Conservation (phyloP, 2,888 invertebrate genomes). For the Seira sanloemensis region DNA sequence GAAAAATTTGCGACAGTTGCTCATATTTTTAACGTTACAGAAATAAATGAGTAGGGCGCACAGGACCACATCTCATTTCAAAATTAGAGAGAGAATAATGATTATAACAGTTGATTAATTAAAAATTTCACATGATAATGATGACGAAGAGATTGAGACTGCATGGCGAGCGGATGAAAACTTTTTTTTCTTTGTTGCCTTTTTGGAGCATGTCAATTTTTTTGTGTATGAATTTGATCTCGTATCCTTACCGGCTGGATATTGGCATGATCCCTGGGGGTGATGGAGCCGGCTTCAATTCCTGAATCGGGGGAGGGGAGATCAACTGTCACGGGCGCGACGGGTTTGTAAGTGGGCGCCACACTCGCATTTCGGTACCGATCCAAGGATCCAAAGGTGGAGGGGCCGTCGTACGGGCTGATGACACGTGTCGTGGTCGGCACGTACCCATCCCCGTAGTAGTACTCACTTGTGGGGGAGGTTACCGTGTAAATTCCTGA, state of each 20-base stretch:
- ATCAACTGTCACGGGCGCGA: constrained; percentile 85
- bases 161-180: background rate
- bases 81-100: background rate
- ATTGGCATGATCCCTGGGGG: constrained; percentile 89
- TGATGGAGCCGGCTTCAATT: constrained; percentile 93
- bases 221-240: background rate
- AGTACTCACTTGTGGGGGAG: constrained; percentile 73
- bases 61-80: background rate
- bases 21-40: constrained; percentile 28
- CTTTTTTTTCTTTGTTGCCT: too few species aligned
- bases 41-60: background rate
- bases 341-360: constrained; percentile 75
- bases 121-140: constrained; percentile 10
- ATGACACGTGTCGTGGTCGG: constrained; percentile 68
- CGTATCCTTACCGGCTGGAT: constrained; percentile 62
- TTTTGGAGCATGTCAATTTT: background rate
- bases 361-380: constrained; percentile 47
- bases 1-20: constrained; percentile 35
- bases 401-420: constrained; percentile 72
- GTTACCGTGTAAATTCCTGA: constrained; percentile 68
- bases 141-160: constrained; percentile 5
- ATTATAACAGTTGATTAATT: background rate
- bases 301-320: constrained; percentile 97
- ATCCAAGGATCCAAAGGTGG: constrained; percentile 76
- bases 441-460: constrained; percentile 78